phyloP scores from a whole-genome alignment of 2,797 vertebrate species.

The Cyprinodon diabolis region DNA sequence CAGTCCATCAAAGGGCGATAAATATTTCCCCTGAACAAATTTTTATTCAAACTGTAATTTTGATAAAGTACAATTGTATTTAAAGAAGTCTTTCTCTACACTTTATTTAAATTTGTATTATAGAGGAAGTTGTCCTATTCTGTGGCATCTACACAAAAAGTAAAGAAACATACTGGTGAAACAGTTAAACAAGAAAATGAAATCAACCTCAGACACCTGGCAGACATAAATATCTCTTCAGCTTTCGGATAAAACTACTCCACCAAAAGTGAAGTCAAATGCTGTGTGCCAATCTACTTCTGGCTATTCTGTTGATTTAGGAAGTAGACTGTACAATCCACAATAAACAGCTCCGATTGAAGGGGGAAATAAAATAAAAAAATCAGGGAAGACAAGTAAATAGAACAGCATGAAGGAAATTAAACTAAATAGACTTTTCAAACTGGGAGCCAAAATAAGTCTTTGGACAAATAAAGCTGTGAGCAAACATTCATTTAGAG shows the following conservation, averaged over 20 bases:
- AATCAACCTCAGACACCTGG: conserved; percentile 39
- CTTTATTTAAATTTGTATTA: no score
- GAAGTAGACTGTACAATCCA: conserved; percentile 20
- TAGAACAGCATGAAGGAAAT: conserved; percentile 9
- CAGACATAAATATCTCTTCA: conserved; percentile 39
- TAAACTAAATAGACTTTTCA: conserved; percentile 31
- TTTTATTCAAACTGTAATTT: no score
- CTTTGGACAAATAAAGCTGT: conserved; percentile 29
- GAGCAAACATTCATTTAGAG: conserved; percentile 57
- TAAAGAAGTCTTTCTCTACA: no score
- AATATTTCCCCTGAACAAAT: no score
- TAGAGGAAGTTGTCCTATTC: no score
- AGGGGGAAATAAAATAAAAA: not conserved
- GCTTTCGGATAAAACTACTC: conserved; percentile 26
- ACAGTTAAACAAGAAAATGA: conserved; percentile 53
- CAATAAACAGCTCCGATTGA: conserved; percentile 12
- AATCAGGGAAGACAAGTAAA: not conserved
- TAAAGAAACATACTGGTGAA: conserved; percentile 13
- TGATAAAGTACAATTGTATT: no score
- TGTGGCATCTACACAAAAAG: not conserved
- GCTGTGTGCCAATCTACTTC: conserved; percentile 24
- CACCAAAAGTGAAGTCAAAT: conserved; percentile 49
- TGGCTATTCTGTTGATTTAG: conserved; percentile 26
- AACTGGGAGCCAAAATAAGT: conserved; percentile 24
- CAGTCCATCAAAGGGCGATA: no score